phyloP scores from a whole-genome alignment of 2,797 vertebrate species.

The Aldrovandia affinis region DNA sequence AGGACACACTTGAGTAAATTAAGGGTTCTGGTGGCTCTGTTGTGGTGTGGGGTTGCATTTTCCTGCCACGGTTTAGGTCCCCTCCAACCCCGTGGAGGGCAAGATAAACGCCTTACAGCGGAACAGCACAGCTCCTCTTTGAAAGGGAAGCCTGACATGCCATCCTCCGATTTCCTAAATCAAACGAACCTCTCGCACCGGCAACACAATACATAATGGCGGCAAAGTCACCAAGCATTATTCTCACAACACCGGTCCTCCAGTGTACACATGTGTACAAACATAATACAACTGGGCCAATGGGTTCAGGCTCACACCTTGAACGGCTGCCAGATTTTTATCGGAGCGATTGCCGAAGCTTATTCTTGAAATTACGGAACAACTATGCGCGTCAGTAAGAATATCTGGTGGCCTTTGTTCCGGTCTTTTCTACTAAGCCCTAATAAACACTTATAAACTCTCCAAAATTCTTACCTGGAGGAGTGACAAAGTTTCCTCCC shows the following conservation, averaged over 20 bases:
- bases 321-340: slow-evolving; percentile 68
- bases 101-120: no score
- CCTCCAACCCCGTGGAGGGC: no score
- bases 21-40: no score
- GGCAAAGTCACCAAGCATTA: slow-evolving; percentile 61
- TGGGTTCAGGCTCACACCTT: slow-evolving; percentile 61
- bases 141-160: slow-evolving; percentile 57
- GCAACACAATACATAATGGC: slow-evolving; percentile 61
- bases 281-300: slow-evolving; percentile 53
- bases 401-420: slow-evolving; percentile 76
- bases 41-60: no score
- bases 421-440: slow-evolving; percentile 68
- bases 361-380: slow-evolving; percentile 72
- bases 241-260: slow-evolving; percentile 61
- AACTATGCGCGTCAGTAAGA: slow-evolving; percentile 74
- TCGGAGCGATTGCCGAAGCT: slow-evolving; percentile 63
- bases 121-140: slow-evolving; percentile 37
- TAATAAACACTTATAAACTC: slow-evolving; percentile 77
- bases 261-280: slow-evolving; percentile 62
- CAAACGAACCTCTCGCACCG: slow-evolving; percentile 55
- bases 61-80: no score
- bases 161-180: slow-evolving; percentile 54
- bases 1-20: no score
- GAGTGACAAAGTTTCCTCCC: slow-evolving; percentile 72
- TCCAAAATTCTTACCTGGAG: slow-evolving; percentile 69